These are phyloP conservation scores for Synanthedon tipuliformis DNA, from an alignment of 2,888 invertebrate genomes.

Conservation along the genomic window DNA sequence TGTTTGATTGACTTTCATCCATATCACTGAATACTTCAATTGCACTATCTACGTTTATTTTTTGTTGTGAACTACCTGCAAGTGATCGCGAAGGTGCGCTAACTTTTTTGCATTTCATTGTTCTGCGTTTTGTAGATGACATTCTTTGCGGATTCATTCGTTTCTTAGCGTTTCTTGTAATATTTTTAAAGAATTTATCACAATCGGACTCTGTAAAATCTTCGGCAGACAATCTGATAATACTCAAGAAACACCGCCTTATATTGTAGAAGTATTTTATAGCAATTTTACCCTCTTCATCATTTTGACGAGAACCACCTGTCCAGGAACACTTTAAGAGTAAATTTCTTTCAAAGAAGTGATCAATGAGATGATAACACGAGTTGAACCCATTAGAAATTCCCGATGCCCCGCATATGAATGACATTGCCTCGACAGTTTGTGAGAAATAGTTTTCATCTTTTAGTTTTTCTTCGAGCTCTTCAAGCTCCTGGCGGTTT, in stretches of 20 bases:
- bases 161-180: constrained; percentile 1
- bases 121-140: too few relatives aligned
- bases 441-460: constrained; percentile 2
- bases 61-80: too few relatives aligned
- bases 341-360: constrained; percentile 3
- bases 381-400: constrained; percentile 1
- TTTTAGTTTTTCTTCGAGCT: constrained; percentile 2
- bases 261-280: constrained; percentile 4
- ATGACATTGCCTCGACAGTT: constrained; percentile 2
- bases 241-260: constrained; percentile 2
- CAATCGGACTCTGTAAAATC: constrained; percentile 3
- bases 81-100: too few relatives aligned
- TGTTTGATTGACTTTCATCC: too few relatives aligned
- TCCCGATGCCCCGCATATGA: constrained; percentile 2
- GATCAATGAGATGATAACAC: constrained; percentile 4
- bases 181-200: constrained; percentile 4
- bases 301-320: constrained; percentile 2
- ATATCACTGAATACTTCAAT: too few relatives aligned
- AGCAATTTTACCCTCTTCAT: background rate
- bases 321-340: constrained; percentile 4
- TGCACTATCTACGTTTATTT: too few relatives aligned
- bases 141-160: too few relatives aligned
- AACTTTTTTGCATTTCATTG: too few relatives aligned
- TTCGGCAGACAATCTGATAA: constrained; percentile 2
- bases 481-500: constrained; percentile 4